Percentiles rank a stretch among this genome's conserved stretches.
Conservation (phyloP, 2,113 vertebrate genomes). For the Saguinus midas region DNA sequence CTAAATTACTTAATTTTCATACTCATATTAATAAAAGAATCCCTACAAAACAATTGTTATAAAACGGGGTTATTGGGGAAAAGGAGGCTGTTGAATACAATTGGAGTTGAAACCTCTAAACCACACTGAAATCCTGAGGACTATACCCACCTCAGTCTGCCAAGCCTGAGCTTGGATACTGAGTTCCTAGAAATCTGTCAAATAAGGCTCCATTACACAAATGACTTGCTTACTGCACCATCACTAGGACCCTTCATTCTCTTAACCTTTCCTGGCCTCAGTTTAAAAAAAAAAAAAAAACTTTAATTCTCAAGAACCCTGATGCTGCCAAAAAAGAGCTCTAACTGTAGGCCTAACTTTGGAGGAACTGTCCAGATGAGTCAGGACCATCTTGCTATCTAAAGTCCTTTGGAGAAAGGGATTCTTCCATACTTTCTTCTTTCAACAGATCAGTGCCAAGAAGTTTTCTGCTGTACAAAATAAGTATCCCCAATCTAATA, state of each 20-base stretch:
- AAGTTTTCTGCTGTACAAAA: background rate
- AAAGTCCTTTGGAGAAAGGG: background rate
- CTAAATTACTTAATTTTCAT: background rate
- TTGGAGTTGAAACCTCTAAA: background rate
- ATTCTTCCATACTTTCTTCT: background rate
- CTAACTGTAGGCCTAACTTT: background rate
- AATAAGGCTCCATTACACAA: background rate
- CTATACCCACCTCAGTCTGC: background rate
- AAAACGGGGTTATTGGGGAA: background rate
- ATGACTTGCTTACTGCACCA: background rate
- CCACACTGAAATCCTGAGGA: background rate
- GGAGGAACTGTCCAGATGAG: background rate
- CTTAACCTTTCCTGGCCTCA: background rate
- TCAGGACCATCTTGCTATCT: background rate
- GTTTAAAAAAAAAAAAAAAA: background rate
- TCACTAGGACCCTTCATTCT: background rate
- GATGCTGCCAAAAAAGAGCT: background rate
- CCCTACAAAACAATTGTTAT: background rate
- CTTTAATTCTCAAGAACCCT: conserved; percentile 8
- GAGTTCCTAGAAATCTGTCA: background rate
- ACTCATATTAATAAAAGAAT: background rate
- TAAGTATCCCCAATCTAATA: background rate
- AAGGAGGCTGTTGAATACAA: background rate
- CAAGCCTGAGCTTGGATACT: background rate
- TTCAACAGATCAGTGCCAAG: background rate